Evolutionary conservation across 2,113 vertebrate species (phyloP).

Genomic region (Gymnocephalus cernua): DNA sequence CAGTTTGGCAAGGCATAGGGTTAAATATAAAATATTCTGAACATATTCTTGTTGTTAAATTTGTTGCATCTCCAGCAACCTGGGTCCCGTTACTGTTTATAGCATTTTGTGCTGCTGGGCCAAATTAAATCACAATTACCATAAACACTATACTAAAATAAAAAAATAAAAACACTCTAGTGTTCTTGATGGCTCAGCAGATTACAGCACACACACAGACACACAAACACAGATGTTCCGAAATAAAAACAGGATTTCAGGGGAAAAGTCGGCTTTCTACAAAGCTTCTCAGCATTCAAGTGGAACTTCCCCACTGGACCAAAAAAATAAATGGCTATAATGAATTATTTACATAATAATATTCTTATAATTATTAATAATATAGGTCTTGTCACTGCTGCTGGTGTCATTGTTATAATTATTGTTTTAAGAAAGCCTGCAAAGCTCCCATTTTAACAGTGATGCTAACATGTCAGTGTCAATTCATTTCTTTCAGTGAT

Average conservation of each 20-base stretch:
- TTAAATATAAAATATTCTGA: slow-evolving; percentile 13
- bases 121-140: slow-evolving; percentile 39
- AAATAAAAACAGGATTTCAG: not conserved
- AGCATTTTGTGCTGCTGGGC: slow-evolving; percentile 1
- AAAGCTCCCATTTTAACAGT: too few relatives aligned
- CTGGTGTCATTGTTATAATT: too few relatives aligned
- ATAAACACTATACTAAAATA: slow-evolving; percentile 23
- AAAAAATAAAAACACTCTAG: slow-evolving; percentile 5
- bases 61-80: slow-evolving; percentile 16
- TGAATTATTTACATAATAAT: too few relatives aligned
- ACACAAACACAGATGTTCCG: not conserved
- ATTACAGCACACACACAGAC: not conserved
- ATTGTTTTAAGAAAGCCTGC: too few relatives aligned
- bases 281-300: not conserved
- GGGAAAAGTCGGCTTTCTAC: not conserved
- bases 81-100: slow-evolving; percentile 9
- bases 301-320: too few relatives aligned
- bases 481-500: too few relatives aligned
- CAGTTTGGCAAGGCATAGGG: slow-evolving; percentile 6
- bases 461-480: too few relatives aligned
- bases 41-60: slow-evolving; percentile 27
- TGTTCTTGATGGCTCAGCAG: slow-evolving; percentile 36
- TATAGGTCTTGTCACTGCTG: too few relatives aligned
- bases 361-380: too few relatives aligned
- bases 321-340: too few relatives aligned